Percentiles rank a stretch among this genome's conserved stretches.
These are phyloP conservation scores for Amblyopsis hoosieri DNA, from an alignment of 2,797 vertebrate species.

Conservation along the genomic window DNA sequence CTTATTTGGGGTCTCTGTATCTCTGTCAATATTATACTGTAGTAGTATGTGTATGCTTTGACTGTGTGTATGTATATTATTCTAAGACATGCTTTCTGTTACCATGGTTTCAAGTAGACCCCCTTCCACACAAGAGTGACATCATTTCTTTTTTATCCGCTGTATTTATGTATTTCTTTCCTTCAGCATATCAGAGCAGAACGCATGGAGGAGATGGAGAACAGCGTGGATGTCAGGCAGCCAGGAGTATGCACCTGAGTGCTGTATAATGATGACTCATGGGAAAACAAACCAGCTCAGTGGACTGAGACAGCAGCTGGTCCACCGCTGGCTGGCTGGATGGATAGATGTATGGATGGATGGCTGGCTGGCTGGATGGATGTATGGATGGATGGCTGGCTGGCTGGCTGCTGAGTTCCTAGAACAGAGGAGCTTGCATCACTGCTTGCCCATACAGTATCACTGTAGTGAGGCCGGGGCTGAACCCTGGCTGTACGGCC, in stretches of 20 bases:
- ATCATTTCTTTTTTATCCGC: constrained; percentile 32
- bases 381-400: too few species aligned
- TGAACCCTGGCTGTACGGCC: background rate
- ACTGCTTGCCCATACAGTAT: too few species aligned
- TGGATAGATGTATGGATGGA: background rate
- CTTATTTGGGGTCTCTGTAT: background rate
- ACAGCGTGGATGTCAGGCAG: constrained; percentile 18
- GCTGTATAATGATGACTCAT: constrained; percentile 71
- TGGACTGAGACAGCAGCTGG: constrained; percentile 60
- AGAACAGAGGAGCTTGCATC: too few species aligned
- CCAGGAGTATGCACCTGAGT: constrained; percentile 59
- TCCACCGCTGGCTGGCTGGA: constrained; percentile 16
- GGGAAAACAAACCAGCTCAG: constrained; percentile 69
- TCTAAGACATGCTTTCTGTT: constrained; percentile 64
- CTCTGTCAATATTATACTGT: background rate
- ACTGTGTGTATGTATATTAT: constrained; percentile 24
- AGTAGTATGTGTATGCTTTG: constrained; percentile 14
- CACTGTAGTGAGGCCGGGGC: background rate
- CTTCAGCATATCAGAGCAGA: background rate
- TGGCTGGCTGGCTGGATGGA: background rate
- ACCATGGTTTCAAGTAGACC: constrained; percentile 59
- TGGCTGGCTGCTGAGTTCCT: too few species aligned
- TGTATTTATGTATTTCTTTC: constrained; percentile 22
- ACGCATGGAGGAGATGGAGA: background rate
- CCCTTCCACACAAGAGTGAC: constrained; percentile 1